Percentiles rank a stretch among this genome's conserved stretches.
These are phyloP conservation scores for Laticauda colubrina DNA, from an alignment of 2,113 vertebrate genomes.

Conservation along the genomic window DNA sequence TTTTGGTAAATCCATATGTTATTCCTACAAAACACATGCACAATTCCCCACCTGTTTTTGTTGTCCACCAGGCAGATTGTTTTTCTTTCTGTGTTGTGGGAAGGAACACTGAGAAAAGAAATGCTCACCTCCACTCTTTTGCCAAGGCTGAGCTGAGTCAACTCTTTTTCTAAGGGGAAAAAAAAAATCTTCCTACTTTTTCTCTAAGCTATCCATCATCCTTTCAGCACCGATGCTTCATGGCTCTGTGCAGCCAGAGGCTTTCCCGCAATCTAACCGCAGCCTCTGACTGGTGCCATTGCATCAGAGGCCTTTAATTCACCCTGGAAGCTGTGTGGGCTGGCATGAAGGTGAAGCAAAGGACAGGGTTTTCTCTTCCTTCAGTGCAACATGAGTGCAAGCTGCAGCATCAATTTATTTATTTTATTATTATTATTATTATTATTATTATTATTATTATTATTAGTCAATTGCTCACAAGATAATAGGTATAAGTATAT, in stretches of 20 bases:
- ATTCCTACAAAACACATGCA: not conserved
- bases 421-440: too few species aligned
- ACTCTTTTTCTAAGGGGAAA: not conserved
- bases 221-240: conserved; percentile 47
- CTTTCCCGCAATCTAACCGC: not conserved
- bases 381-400: not conserved
- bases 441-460: too few species aligned
- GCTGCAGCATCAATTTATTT: not conserved
- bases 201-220: conserved; percentile 48
- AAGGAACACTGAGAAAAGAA: conserved; percentile 13
- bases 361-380: not conserved
- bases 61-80: rapidly evolving
- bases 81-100: not conserved
- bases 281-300: not conserved
- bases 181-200: not conserved
- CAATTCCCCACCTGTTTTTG: not conserved
- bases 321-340: not conserved
- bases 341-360: not conserved
- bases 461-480: too few species aligned
- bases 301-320: not conserved
- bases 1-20: not conserved
- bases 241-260: conserved; percentile 28
- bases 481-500: too few species aligned
- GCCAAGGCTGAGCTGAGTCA: conserved; percentile 58
- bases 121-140: not conserved